Percentiles rank a stretch among this genome's conserved stretches.
phyloP scores from a whole-genome alignment of 2,888 invertebrate species.

The Dryobotodes eremita region DNA sequence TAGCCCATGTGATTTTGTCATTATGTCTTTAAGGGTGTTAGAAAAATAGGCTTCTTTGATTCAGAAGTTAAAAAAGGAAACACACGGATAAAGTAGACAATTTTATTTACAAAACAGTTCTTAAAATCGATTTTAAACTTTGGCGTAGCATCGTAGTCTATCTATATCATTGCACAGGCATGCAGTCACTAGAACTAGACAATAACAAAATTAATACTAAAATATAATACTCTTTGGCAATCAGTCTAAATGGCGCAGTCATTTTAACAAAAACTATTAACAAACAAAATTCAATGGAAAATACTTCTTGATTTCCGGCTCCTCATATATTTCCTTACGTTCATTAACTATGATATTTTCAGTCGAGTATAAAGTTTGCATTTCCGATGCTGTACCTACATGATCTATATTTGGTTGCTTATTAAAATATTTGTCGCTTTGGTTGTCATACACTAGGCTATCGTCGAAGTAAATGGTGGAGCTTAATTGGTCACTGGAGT shows the following conservation, averaged over 20 bases:
- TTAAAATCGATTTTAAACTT: conserved; percentile 73
- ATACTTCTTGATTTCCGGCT: conserved; percentile 80
- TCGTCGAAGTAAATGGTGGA: conserved; percentile 84
- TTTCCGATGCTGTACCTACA: conserved; percentile 68
- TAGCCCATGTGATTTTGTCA: no score
- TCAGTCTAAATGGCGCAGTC: conserved; percentile 81
- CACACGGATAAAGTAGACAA: conserved; percentile 48
- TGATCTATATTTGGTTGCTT: conserved; percentile 70
- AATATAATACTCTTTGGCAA: conserved; percentile 83
- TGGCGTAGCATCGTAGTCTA: conserved; percentile 69
- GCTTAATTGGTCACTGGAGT: conserved; percentile 71
- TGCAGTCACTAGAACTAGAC: conserved; percentile 72
- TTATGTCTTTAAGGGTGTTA: neutral
- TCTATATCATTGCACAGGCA: conserved; percentile 69
- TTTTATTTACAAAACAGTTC: conserved; percentile 82
- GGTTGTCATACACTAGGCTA: conserved; percentile 77
- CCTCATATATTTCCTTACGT: conserved; percentile 72
- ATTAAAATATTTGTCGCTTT: conserved; percentile 77
- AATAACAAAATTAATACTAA: conserved; percentile 75
- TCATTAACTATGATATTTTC: conserved; percentile 68
- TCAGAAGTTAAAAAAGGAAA: conserved; percentile 12
- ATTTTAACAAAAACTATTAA: conserved; percentile 73
- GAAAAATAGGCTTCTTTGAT: neutral
- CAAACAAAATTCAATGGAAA: conserved; percentile 82
- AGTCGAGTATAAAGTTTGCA: conserved; percentile 68